Evolutionary conservation across 1,140 invertebrate genomes (phyloP).

Genomic region (Babylonia areolata): DNA sequence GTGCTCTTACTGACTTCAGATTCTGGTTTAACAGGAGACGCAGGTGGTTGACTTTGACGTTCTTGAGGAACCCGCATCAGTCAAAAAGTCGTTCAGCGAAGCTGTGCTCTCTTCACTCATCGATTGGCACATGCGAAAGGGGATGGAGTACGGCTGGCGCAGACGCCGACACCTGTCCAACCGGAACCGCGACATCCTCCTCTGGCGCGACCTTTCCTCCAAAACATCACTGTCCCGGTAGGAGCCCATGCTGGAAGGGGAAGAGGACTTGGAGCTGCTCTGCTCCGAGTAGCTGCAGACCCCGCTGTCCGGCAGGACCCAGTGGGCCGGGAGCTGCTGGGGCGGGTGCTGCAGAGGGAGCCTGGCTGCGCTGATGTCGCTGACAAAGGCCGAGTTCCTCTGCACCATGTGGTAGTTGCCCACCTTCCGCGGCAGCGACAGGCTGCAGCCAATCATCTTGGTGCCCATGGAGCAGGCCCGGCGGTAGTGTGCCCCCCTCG

Average conservation of each 20-base stretch:
- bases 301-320: slow-evolving; percentile 3
- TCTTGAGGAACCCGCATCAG: not conserved
- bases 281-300: slow-evolving; percentile 4
- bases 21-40: slow-evolving; percentile 60
- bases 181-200: slow-evolving; percentile 48
- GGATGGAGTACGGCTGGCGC: slow-evolving; percentile 67
- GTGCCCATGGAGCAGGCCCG: not conserved
- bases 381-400: slow-evolving; percentile 67
- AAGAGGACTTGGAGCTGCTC: not conserved
- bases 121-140: slow-evolving; percentile 64
- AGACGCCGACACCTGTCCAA: slow-evolving; percentile 53
- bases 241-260: not conserved
- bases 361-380: slow-evolving; percentile 50
- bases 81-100: slow-evolving; percentile 14
- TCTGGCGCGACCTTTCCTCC: slow-evolving; percentile 21
- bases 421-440: not conserved
- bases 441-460: slow-evolving; percentile 9
- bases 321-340: not conserved
- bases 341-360: slow-evolving; percentile 7
- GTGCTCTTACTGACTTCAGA: slow-evolving; percentile 38
- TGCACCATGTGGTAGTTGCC: slow-evolving; percentile 62
- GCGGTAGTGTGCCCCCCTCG: not conserved
- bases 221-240: slow-evolving; percentile 30
- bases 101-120: slow-evolving; percentile 50
- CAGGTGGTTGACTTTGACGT: slow-evolving; percentile 63